phyloP scores from a whole-genome alignment of 1,140 invertebrate genomes.

The Bursaphelenchus mucronatus region DNA sequence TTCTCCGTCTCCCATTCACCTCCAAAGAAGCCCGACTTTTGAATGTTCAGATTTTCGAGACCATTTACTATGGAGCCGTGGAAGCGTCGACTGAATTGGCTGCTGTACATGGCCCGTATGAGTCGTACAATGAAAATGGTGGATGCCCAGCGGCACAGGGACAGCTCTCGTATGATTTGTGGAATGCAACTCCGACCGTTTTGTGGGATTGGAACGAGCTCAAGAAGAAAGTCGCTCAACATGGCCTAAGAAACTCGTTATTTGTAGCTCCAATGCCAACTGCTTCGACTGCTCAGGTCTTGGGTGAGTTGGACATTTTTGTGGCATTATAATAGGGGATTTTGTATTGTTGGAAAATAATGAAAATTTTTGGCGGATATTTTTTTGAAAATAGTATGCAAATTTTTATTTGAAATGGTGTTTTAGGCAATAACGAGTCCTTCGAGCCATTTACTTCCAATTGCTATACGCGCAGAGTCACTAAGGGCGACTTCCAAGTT shows the following conservation, averaged over 20 bases:
- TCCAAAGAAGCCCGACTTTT: slow-evolving; percentile 75
- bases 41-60: slow-evolving; percentile 96
- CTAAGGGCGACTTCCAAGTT: slow-evolving; percentile 82
- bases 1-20: slow-evolving; percentile 85
- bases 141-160: slow-evolving; percentile 89
- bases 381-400: too few species aligned
- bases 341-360: too few species aligned
- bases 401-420: too few species aligned
- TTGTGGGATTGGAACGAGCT: slow-evolving; percentile 83
- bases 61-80: slow-evolving; percentile 91
- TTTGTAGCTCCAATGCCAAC: slow-evolving; percentile 97
- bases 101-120: slow-evolving; percentile 67
- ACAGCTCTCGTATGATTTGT: slow-evolving; percentile 94
- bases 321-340: too few species aligned
- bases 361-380: too few species aligned
- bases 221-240: slow-evolving; percentile 78
- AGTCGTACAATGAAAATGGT: slow-evolving; percentile 70
- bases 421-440: slow-evolving; percentile 86
- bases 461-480: slow-evolving; percentile 85
- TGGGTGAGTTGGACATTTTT: slow-evolving; percentile 61
- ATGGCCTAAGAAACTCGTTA: slow-evolving; percentile 89
- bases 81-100: slow-evolving; percentile 94
- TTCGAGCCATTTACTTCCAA: slow-evolving; percentile 98
- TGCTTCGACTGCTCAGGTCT: slow-evolving; percentile 95
- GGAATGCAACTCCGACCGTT: slow-evolving; percentile 74